Percentiles rank a stretch among this genome's conserved stretches.
Evolutionary conservation across 2,888 invertebrate genomes (phyloP).

Genomic region (Caradrina kadenii): DNA sequence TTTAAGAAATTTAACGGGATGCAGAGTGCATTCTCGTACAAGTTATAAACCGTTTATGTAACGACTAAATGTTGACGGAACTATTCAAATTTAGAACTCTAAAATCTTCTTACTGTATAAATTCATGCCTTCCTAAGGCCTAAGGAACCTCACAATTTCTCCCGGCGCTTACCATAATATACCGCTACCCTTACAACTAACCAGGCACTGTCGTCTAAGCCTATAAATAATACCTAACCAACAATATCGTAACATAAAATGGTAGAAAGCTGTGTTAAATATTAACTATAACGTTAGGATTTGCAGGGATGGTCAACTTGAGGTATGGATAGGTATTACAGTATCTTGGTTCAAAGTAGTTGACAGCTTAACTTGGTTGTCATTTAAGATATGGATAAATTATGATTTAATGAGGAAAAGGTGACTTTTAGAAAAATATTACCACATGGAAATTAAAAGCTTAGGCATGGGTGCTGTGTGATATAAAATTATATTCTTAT

Average conservation of each 20-base stretch:
- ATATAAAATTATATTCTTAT: too few relatives aligned
- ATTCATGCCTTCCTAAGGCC: background rate
- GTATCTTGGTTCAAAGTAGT: background rate
- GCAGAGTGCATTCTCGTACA: too few relatives aligned
- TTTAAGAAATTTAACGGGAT: too few relatives aligned
- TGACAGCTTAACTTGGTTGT: background rate
- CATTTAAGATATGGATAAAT: too few relatives aligned
- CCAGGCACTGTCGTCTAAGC: conserved; percentile 36
- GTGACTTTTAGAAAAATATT: too few relatives aligned
- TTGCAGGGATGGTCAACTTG: conserved; percentile 27
- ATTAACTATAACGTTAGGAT: conserved; percentile 54
- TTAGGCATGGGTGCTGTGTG: too few relatives aligned
- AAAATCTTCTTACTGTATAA: background rate
- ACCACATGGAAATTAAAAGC: too few relatives aligned
- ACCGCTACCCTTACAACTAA: conserved; percentile 38
- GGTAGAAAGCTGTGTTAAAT: conserved; percentile 60
- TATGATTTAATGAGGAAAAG: too few relatives aligned
- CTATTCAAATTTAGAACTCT: background rate
- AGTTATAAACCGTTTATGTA: too few relatives aligned
- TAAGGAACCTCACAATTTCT: conserved; percentile 8
- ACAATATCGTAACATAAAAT: conserved; percentile 61
- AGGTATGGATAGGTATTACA: background rate
- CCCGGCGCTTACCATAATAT: conserved; percentile 32
- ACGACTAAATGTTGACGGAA: too few relatives aligned
- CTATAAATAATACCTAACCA: conserved; percentile 61